Percentiles rank a stretch among this genome's conserved stretches.
Conservation (phyloP, 1,140 invertebrate species). For the Tetragonula clypearis region DNA sequence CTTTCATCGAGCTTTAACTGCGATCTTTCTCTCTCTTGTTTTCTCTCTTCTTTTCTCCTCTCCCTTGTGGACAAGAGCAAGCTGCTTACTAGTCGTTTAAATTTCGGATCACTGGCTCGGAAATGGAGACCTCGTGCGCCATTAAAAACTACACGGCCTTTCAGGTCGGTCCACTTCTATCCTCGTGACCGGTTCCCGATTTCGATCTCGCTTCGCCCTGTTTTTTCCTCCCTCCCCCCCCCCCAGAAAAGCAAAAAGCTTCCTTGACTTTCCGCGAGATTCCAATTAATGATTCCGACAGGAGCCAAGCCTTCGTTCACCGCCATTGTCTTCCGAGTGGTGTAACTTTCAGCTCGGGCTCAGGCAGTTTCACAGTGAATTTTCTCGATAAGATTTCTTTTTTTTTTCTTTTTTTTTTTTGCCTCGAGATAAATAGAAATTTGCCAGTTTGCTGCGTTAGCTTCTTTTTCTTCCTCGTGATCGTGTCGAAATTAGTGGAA, state of each 20-base stretch:
- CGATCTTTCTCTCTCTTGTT: constrained; percentile 21
- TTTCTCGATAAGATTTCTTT: no score
- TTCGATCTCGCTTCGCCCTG: constrained; percentile 15
- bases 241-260: neutral
- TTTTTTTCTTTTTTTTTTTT: neutral
- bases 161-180: neutral
- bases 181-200: neutral
- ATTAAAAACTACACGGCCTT: constrained; percentile 20
- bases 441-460: no score
- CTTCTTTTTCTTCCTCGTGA: constrained; percentile 1
- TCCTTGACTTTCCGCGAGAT: neutral
- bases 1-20: constrained; percentile 42
- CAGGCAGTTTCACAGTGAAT: no score
- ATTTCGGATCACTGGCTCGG: constrained; percentile 56
- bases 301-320: no score
- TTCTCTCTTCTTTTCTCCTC: no score
- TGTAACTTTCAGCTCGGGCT: neutral
- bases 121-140: constrained; percentile 43
- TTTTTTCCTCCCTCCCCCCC: neutral
- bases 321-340: neutral
- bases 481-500: no score
- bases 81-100: constrained; percentile 54
- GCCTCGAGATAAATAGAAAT: no score
- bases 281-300: constrained; percentile 20
- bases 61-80: constrained; percentile 2